Evolutionary conservation across 2,888 invertebrate genomes (phyloP), one percentile per base, ranked within the genome.

Genomic region (Thecocarcelia acutangulata): DNA sequence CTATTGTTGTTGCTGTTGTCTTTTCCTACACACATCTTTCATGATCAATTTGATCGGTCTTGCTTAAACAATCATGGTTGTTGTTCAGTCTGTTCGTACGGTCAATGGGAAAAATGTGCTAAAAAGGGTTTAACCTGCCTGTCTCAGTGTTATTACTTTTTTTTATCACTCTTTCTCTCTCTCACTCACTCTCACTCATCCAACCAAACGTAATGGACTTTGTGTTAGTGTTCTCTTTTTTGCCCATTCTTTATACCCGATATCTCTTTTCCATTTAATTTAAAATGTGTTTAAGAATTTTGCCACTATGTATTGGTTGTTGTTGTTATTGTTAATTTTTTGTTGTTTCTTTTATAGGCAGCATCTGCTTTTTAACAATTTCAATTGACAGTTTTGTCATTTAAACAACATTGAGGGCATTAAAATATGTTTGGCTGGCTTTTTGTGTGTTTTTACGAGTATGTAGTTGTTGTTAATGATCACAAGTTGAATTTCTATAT

Each of bases 301-400:
- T 59, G 64, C 48, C 56, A 70, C 28, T 64, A 56, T 64, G 70
- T 70, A 59, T 70, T 75, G 52, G 56, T 12, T 42, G 58, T 69
- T 61, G 52, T 59, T 59, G n/a, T 12, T 50, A 50, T 69, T 61
- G 52, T 48, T 58, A 6, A 3, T 42, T 50, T 21, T 3, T 59
- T 54, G 11, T 72, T 58, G 17, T 11, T 59, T 46, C 1, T 63
- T 19, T 12, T 46, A 9, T 9, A n/a, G 37, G 50, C 12, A 54
- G 75, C 80, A 80, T 75, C 80, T 80, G 75, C 75, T 40, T 66
- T 70, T 48, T 46, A 80, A 72, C 50, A 75, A 80, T 72, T 80
- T 75, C 70, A 80, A 76, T 80, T 80, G 80, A 76, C 80, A 80
- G 70, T 70, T 80, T 80, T 80, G 80, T 80, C 75, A 80, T 75